Evolutionary conservation across 2,888 invertebrate species (phyloP), one percentile per base, ranked within the genome.

Genomic region (Itoplectis maculator): DNA sequence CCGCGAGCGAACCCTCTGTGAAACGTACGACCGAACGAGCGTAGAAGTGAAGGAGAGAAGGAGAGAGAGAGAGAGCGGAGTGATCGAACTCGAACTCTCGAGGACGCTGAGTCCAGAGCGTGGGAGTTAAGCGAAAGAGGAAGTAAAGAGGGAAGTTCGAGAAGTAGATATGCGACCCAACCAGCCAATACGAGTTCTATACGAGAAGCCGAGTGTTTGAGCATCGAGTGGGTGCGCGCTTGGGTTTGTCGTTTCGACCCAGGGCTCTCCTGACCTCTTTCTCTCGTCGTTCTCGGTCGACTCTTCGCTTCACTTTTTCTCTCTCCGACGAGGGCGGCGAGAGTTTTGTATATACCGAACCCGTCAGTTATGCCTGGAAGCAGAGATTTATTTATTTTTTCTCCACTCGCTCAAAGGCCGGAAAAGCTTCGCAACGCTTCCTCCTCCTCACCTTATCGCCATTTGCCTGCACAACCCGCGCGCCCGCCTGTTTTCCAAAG

Each of bases 181-280:
- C 45, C 68, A 45, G 47, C 59, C 37, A 69, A 40, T 61, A 51
- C 35, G 40, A 61, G 59, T 77, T 77, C 66, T 37, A 23, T 42
- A 40, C 68, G 69, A 69, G 54, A 61, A 68, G 11, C 76, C 51
- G 40, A 47, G 72, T 69, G 76, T 37, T 61, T 51, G 56, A 49
- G 68, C 18, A 68, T 76, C 68, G 49, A 77, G 76, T 61, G 51
- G 76, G 29, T 29, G 29, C 37, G n/a, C 18, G 47, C 76, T 77
- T 40, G 68, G 49, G 56, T 77, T 77, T 49, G 76, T 77, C 76
- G 61, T 69, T 61, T 61, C 23, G 51, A 56, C 11, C 45, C 20
- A 59, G 56, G n/a, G n/a, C 51, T 65, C 51, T 29, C 40, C 74
- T 40, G 40, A 51, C 23, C 40, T 63, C 54, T 15, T 20, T 13